Base-by-base conservation (phyloP, 2,888 invertebrate species). In the Ornithoptera alexandrae region DNA sequence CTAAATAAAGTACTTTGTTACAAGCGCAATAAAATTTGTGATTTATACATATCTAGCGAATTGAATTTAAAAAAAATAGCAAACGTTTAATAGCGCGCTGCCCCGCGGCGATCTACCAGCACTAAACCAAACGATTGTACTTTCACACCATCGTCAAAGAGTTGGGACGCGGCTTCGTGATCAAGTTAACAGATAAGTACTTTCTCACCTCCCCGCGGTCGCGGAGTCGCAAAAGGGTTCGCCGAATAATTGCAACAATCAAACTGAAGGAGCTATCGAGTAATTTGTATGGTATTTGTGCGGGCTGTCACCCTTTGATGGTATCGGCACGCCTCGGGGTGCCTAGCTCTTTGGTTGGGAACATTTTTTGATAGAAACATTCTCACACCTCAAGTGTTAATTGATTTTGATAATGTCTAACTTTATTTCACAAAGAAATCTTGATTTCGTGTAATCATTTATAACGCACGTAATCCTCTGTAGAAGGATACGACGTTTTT, bases 241-340 rank as follows among this genome's bases (percentile, higher is more conserved):
- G 85, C 84, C 84, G 86, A 91, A 91, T 90, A 91, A 92, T 92
- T 91, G 92, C 92, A 89, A 92, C 92, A 92, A 92, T 92, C 90
- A 90, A 89, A 90, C 84, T 88, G 82, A 83, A 91, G 89, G 87
- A 91, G 89, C 86, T 81, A 91, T 92, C 90, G 92, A 90, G 81
- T 87, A 89, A 91, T 91, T 92, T 91, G 91, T 92, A 90, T 88
- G 90, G 89, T 90, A 88, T 91, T 90, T 90, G 92, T 92, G 92
- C 92, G 92, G 92, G 92, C 86, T 90, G 91, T 89, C 89, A 87
- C 88, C 89, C 88, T 89, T 86, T 87, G 92, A 90, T 92, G 85
- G 82, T 89, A 90, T 90, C 90, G 84, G 76, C 77, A 78, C 89
- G 76, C 87, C 81, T 88, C 84, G 77, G 92, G 92, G 91, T 81